Conservation (phyloP, 2,797 vertebrate species). For the Echiichthys vipera region DNA sequence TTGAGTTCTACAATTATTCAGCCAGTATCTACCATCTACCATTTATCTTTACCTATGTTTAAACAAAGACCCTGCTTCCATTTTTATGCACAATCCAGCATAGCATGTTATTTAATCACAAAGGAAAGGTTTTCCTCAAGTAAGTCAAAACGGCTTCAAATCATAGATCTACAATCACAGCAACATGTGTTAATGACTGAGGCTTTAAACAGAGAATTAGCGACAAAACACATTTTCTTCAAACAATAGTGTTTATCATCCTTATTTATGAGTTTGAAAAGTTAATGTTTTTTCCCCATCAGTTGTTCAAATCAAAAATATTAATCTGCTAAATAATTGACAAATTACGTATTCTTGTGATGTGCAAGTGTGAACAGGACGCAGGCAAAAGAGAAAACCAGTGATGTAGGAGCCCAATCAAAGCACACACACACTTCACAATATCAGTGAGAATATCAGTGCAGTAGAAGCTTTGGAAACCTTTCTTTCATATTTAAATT, state of each 20-base stretch:
- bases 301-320: not conserved
- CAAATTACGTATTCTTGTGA: not conserved
- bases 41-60: not conserved
- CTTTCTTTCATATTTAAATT: constrained; percentile 42
- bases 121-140: too few relatives aligned
- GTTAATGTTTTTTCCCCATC: too few relatives aligned
- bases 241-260: too few relatives aligned
- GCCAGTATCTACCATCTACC: not conserved
- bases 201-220: too few relatives aligned
- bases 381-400: not conserved
- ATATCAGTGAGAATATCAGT: constrained; percentile 17
- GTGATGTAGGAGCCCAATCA: not conserved
- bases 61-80: not conserved
- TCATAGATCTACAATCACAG: not conserved
- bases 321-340: not conserved
- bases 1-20: not conserved
- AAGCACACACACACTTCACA: not conserved
- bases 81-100: not conserved
- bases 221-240: too few relatives aligned
- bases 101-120: too few relatives aligned
- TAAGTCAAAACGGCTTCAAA: not conserved
- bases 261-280: not conserved
- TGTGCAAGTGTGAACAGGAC: not conserved
- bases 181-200: not conserved
- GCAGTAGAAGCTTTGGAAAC: constrained; percentile 5